Conservation (phyloP, 1,140 invertebrate species). For the Drosophila rufa region DNA sequence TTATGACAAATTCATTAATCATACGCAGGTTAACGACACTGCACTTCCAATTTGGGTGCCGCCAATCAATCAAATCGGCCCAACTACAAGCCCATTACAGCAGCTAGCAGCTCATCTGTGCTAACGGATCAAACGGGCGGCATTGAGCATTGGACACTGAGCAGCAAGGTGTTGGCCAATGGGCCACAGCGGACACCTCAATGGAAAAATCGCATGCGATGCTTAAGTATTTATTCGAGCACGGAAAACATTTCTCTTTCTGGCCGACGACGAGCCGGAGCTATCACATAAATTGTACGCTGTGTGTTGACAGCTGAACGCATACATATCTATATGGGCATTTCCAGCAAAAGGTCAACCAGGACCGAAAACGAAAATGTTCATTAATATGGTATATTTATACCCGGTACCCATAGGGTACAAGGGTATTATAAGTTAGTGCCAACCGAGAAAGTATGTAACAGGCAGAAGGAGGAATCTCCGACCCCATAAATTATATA, state of each 20-base stretch:
- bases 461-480: no score
- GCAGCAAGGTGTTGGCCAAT: neutral
- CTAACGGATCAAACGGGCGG: constrained; percentile 2
- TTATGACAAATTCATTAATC: constrained; percentile 80
- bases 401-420: no score
- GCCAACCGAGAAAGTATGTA: no score
- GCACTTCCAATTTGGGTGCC: constrained; percentile 55
- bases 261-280: constrained; percentile 12
- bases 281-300: constrained; percentile 61
- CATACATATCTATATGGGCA: constrained; percentile 14
- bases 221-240: constrained; percentile 35
- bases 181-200: neutral
- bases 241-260: constrained; percentile 42
- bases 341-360: neutral
- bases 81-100: constrained; percentile 25
- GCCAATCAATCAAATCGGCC: constrained; percentile 59
- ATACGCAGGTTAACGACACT: constrained; percentile 76
- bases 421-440: no score
- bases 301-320: constrained; percentile 55
- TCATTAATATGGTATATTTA: no score
- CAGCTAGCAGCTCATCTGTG: constrained; percentile 11
- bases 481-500: no score
- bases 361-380: no score
- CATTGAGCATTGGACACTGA: constrained; percentile 8
- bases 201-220: constrained; percentile 22